phyloP scores from a whole-genome alignment of 2,888 invertebrate genomes.

The Agrochola macilenta region DNA sequence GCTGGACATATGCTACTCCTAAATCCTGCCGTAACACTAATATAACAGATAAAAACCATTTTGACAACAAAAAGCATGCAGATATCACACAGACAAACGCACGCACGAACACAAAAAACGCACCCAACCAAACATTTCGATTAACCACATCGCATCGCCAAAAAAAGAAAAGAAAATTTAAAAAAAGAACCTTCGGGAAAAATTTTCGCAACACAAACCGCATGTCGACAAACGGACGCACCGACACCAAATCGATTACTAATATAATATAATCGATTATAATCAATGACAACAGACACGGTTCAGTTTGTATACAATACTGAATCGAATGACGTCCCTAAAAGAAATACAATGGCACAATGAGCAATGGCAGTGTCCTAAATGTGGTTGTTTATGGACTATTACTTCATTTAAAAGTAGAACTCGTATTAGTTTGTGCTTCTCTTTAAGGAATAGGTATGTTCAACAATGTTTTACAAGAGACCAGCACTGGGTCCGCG shows the following conservation, averaged over 20 bases:
- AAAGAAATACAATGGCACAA: slow-evolving; percentile 63
- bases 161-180: slow-evolving; percentile 11
- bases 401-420: slow-evolving; percentile 44
- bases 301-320: slow-evolving; percentile 42
- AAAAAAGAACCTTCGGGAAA: slow-evolving; percentile 52
- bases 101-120: slow-evolving; percentile 9
- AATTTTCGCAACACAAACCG: slow-evolving; percentile 55
- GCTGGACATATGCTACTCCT: background rate
- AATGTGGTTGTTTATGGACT: slow-evolving; percentile 38
- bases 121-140: background rate
- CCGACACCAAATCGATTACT: slow-evolving; percentile 49
- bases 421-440: background rate
- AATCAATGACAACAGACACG: slow-evolving; percentile 31
- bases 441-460: background rate
- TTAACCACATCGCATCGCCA: background rate
- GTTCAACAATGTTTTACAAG: background rate
- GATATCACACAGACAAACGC: background rate
- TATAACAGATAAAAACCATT: background rate
- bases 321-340: slow-evolving; percentile 60
- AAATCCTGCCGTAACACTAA: background rate
- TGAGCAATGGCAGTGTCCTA: slow-evolving; percentile 57
- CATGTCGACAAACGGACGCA: slow-evolving; percentile 47
- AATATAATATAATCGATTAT: slow-evolving; percentile 50
- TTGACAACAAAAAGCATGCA: slow-evolving; percentile 1
- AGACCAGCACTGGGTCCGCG: background rate